Conservation (phyloP, 1,140 invertebrate genomes). For the Lucilia cuprina region DNA sequence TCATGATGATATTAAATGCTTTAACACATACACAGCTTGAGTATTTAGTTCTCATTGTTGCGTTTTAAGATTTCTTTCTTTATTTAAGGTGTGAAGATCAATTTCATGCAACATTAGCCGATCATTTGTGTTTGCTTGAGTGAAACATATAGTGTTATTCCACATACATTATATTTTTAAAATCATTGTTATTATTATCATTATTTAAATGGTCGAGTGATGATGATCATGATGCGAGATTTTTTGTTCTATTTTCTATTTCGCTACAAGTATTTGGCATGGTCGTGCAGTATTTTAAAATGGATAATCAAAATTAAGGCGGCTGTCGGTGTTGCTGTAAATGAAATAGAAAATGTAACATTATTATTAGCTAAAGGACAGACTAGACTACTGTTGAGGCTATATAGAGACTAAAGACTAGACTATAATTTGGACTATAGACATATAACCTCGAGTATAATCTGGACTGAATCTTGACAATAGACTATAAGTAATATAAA, state of each 20-base stretch:
- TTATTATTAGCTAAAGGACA: too few relatives aligned
- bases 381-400: too few relatives aligned
- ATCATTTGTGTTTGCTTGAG: slow-evolving; percentile 1
- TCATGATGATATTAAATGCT: slow-evolving; percentile 11
- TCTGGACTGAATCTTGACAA: too few relatives aligned
- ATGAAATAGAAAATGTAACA: too few relatives aligned
- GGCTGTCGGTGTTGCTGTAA: too few relatives aligned
- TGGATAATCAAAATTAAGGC: too few relatives aligned
- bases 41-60: not conserved
- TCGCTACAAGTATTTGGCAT: not conserved
- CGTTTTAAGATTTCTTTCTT: not conserved
- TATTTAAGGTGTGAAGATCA: slow-evolving; percentile 60
- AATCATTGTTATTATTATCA: not conserved
- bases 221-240: not conserved
- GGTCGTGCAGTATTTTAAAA: not conserved
- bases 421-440: too few relatives aligned
- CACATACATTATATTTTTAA: not conserved
- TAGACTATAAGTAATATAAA: too few relatives aligned
- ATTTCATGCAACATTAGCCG: slow-evolving; percentile 51
- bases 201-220: not conserved
- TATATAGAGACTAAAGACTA: too few relatives aligned
- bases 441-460: too few relatives aligned
- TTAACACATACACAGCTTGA: not conserved
- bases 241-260: not conserved
- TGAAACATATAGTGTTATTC: not conserved